Conservation (phyloP, 35 echinoderm and acorn worm species). For the Ophiothrix spiculata region DNA sequence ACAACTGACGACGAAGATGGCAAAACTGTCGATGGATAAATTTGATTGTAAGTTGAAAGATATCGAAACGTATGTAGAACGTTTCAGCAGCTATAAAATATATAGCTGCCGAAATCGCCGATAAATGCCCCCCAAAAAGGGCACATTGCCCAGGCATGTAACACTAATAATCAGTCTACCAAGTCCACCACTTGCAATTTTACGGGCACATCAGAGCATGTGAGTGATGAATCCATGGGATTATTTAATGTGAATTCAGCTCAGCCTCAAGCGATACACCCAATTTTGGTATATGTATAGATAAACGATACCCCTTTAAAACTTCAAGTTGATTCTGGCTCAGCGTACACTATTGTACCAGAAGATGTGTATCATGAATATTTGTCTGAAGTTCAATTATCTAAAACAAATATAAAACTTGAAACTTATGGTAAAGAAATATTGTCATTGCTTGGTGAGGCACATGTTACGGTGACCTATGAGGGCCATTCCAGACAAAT, state of each 20-base stretch:
- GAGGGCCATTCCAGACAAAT: not conserved
- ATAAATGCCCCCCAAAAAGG: too few relatives aligned
- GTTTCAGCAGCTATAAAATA: too few relatives aligned
- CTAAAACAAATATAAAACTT: slow-evolving; percentile 12
- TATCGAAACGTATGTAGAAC: too few relatives aligned
- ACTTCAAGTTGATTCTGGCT: not conserved
- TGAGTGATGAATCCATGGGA: not conserved
- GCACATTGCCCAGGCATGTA: not conserved
- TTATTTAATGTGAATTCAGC: not conserved
- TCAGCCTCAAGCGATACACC: not conserved
- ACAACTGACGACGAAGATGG: too few relatives aligned
- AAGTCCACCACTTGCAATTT: not conserved
- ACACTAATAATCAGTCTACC: not conserved
- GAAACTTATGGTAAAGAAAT: slow-evolving; percentile 31
- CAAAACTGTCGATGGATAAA: too few relatives aligned
- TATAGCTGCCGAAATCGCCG: too few relatives aligned
- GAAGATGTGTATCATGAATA: not conserved
- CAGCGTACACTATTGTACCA: not conserved
- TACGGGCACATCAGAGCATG: not conserved
- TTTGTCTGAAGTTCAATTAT: not conserved
- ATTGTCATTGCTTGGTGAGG: slow-evolving; percentile 30
- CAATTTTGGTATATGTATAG: not conserved
- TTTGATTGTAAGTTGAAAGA: too few relatives aligned
- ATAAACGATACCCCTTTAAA: not conserved
- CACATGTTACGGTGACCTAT: slow-evolving; percentile 25